Evolutionary conservation across 2,113 vertebrate species (phyloP).

Genomic region (Nycticryphes semicollaris): DNA sequence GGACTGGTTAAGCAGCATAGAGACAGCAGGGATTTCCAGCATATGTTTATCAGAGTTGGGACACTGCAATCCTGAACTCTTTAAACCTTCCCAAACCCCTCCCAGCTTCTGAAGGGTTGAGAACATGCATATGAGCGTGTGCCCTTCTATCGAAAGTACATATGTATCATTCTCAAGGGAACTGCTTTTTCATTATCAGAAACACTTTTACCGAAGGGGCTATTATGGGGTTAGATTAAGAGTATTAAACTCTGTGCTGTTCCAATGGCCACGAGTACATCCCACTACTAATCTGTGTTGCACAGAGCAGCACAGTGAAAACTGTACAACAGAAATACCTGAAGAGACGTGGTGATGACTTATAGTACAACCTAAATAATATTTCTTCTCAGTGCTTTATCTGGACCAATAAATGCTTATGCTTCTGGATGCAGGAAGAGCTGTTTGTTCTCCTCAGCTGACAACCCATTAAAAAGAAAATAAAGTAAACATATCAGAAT

Average conservation of each 20-base stretch:
- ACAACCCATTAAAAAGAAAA: slow-evolving; percentile 79
- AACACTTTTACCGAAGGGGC: background rate
- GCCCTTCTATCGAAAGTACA: background rate
- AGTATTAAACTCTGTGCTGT: background rate
- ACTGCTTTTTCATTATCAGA: background rate
- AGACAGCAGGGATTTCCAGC: background rate
- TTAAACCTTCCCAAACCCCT: background rate
- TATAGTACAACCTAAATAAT: slow-evolving; percentile 58
- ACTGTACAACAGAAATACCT: slow-evolving; percentile 48
- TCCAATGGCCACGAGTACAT: background rate
- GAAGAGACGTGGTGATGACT: slow-evolving; percentile 70
- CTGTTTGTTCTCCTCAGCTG: slow-evolving; percentile 76
- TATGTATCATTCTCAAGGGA: background rate
- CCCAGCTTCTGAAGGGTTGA: background rate
- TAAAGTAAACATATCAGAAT: slow-evolving; percentile 74
- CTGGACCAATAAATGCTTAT: slow-evolving; percentile 74
- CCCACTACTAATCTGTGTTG: slow-evolving; percentile 16
- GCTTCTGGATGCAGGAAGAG: slow-evolving; percentile 72
- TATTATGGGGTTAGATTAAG: background rate
- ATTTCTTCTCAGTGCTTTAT: slow-evolving; percentile 77
- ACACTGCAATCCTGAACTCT: background rate
- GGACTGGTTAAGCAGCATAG: background rate
- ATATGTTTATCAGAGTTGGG: background rate
- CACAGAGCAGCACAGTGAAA: slow-evolving; percentile 34
- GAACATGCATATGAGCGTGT: background rate